Conservation (phyloP, 2,113 vertebrate genomes). For the Spea bombifrons region DNA sequence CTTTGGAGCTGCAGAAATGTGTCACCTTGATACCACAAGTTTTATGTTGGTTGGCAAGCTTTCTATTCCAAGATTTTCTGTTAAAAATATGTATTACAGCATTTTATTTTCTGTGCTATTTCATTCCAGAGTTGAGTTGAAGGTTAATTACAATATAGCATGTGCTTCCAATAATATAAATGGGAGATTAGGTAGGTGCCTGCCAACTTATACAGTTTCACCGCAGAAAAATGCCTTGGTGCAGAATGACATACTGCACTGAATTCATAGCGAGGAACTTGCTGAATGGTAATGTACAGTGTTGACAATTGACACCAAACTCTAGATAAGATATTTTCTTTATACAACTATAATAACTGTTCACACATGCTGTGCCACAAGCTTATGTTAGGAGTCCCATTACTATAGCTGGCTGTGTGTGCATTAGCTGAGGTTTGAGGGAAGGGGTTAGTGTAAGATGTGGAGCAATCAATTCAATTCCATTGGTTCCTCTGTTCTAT, state of each 20-base stretch:
- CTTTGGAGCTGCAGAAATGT: background rate
- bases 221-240: constrained; percentile 27
- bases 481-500: too few species aligned
- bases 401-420: too few species aligned
- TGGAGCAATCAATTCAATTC: too few species aligned
- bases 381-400: too few species aligned
- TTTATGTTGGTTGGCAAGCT: background rate
- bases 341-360: too few species aligned
- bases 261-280: background rate
- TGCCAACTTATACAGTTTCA: constrained; percentile 40
- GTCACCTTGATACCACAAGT: background rate
- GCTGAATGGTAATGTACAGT: constrained; percentile 4
- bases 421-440: too few species aligned
- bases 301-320: constrained; percentile 19
- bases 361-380: too few species aligned
- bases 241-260: constrained; percentile 12
- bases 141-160: constrained; percentile 21
- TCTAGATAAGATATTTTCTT: constrained; percentile 1
- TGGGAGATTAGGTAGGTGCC: constrained; percentile 18
- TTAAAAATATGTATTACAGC: constrained; percentile 41
- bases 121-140: constrained; percentile 45
- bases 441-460: too few species aligned
- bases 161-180: background rate
- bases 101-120: background rate
- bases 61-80: constrained; percentile 44